These are phyloP conservation scores for Lota lota DNA, from an alignment of 2,113 vertebrate species.

Conservation along the genomic window DNA sequence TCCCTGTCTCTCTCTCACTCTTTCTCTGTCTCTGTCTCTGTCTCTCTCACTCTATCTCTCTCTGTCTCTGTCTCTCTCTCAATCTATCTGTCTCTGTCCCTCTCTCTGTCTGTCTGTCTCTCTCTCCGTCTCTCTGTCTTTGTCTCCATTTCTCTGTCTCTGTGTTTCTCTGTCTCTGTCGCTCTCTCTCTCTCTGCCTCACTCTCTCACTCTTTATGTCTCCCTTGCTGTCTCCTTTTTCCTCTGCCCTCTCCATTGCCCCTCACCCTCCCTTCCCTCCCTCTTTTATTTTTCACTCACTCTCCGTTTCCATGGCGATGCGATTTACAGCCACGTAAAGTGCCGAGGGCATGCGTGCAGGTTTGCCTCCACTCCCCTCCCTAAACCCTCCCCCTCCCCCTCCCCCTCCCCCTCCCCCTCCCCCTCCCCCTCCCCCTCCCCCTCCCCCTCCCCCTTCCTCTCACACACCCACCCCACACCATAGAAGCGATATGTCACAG, in stretches of 20 bases:
- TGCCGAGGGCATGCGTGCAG: too few species aligned
- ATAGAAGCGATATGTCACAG: too few species aligned
- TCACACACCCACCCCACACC: not conserved
- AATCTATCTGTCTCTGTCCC: not conserved
- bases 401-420: too few species aligned
- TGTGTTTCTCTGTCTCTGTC: slow-evolving; percentile 20
- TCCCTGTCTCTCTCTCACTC: slow-evolving; percentile 6
- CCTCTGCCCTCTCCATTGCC: not conserved
- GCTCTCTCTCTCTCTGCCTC: slow-evolving; percentile 31
- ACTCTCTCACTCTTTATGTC: not conserved
- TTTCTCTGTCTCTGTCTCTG: not conserved
- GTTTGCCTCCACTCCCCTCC: too few species aligned
- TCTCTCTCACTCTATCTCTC: slow-evolving; percentile 28
- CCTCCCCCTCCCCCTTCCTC: too few species aligned
- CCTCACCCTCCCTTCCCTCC: slow-evolving; percentile 10
- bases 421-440: too few species aligned
- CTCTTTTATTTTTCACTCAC: slow-evolving; percentile 36
- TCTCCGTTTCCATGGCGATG: slow-evolving; percentile 71
- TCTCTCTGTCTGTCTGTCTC: slow-evolving; percentile 14
- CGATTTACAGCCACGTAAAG: slow-evolving; percentile 57
- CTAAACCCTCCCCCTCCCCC: too few species aligned
- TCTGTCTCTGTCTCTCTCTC: slow-evolving; percentile 14
- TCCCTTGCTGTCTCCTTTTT: not conserved
- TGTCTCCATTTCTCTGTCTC: not conserved
- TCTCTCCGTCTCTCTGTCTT: slow-evolving; percentile 6